Evolutionary conservation across 2,113 vertebrate species (phyloP), one percentile per base, ranked within the genome.

Genomic region (Stegastes partitus): DNA sequence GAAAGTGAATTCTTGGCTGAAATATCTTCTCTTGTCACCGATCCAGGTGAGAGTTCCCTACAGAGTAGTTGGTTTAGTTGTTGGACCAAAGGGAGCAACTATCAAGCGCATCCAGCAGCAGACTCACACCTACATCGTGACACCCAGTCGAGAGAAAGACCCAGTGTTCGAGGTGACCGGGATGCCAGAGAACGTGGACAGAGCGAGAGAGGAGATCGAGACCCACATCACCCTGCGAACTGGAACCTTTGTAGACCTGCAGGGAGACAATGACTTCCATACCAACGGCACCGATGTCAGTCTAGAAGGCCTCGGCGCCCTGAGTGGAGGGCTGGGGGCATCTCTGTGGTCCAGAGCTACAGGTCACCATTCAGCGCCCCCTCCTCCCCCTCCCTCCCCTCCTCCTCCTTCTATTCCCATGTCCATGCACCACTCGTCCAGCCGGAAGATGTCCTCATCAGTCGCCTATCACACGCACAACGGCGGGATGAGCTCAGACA

Each of bases 41-140:
- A 4, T 79, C 79, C 96, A 99, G 92, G 98, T 99, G 85, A 93
- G 98, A 5, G 98, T 99, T 31, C 98, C 98, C 8, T 99, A 99
- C 93, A 94, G 97, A 0, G 97, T 99, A 22, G 98, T 99, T 11
- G 98, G 98, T 31, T 93, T 99, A 79, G 98, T 99, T 22, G 98
- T 99, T 62, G 98, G 98, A 1, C 98, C 98, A 45, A 98, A 98
- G 81, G 98, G 98, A 1, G 97, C 98, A 77, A 99, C 98, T n/a
- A 98, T 99, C 92, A 99, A 99, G 87, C 95, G 97, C 64, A 99
- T 99, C 87, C 98, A 99, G 93, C 98, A 99, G 90, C 96, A 96
- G 91, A 99, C 98, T 0, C 98, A 99, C 94, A 99, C 98, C 0
- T 99, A 99, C 93, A 99, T 99, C 1, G 97, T 98, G 65, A 99